Evolutionary conservation across 2,797 vertebrate genomes (phyloP), one percentile per base, ranked within the genome.

Genomic region (Ciconia nigra): DNA sequence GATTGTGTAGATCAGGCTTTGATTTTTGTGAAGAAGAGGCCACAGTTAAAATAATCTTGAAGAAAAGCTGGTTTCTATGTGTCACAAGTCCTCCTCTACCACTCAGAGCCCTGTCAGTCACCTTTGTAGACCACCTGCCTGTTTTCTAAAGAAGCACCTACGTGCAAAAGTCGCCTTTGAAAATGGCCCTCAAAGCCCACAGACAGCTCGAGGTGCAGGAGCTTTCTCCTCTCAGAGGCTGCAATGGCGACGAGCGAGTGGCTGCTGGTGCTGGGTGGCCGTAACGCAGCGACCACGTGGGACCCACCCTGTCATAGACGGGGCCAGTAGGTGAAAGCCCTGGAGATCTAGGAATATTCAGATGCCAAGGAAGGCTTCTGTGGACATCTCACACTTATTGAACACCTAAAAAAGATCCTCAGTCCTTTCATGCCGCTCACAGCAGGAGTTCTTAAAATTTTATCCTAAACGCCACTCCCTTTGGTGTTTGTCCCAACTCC

Each of bases 231-330:
- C 7, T n/a, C 44, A 44, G 33, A 31, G 37, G 62, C 20, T 11
- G 14, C 39, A 15, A 4, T 0, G 8, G 51, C 1, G 8, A 37
- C 2, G 1, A 22, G 14, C 0, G 2, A 37, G 57, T 7, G 11
- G 57, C 55, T 69, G 73, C 51, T 41, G n/a, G 3, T 26, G 42
- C 65, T 28, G 71, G 28, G 13, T 20, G 25, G 35, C 31, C 24
- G 3, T 15, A 47, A n/a, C 0, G 2, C 59, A 29, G 41, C 1
- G 3, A 28, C 31, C 31, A 8, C 21, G 1, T 5, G 35, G 42
- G 24, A 11, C 18, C 41, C 16, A 16, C 13, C 54, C 10, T 11
- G 59, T 14, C 44, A 41, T 31, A 24, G 22, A 4, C 7, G 7
- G 52, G 22, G 31, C 15, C 3, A 65, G 41, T 22, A 37, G 61